Base-by-base conservation (phyloP, 2,113 vertebrate species). In the Toxotes jaculatrix region DNA sequence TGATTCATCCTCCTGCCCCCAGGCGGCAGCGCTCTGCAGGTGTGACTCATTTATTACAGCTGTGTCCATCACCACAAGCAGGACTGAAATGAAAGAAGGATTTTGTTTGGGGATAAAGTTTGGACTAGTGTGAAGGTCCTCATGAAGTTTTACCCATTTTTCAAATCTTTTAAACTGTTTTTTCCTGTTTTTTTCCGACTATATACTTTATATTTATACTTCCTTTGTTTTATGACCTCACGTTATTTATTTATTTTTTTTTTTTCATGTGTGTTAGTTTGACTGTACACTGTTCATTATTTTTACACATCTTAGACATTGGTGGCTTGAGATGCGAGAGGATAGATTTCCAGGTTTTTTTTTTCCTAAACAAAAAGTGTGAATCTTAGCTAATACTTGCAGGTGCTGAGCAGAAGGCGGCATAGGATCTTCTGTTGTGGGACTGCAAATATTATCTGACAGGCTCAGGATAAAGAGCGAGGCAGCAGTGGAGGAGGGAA, bases 391-490 rank as follows among this genome's bases (percentile, higher is more conserved):
- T 87, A 56, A 61, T 49, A 66, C 42, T 77, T 19, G 31, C 67
- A 79, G 80, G 75, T 83, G 89, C 70, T 82, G 40, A 74, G 61
- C 62, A 67, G 57, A 69, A 38, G 61, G 61, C 78, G 77, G 27
- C 1, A 83, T 82, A 60, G 1, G 60, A 82, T 84, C 82, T 86
- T 66, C 79, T 76, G 62, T 74, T 65, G 49, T 64, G 67, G 51
- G 49, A 86, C 62, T 75, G 82, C 56, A 81, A 80, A 74, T 75
- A 68, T 64, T 68, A 80, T 89, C 43, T 53, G 59, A 32, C 64
- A 77, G 61, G 40, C 76, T 92, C 73, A 19, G 74, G 74, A 89
- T 83, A 69, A 80, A 80, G 74, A 78, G 59, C 7, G 6, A 75
- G 68, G 72, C 67, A 74, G 73, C 43, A 10, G 65, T 31, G 70